Conservation (phyloP, 1,140 invertebrate genomes). For the Lepidurus packardi region DNA sequence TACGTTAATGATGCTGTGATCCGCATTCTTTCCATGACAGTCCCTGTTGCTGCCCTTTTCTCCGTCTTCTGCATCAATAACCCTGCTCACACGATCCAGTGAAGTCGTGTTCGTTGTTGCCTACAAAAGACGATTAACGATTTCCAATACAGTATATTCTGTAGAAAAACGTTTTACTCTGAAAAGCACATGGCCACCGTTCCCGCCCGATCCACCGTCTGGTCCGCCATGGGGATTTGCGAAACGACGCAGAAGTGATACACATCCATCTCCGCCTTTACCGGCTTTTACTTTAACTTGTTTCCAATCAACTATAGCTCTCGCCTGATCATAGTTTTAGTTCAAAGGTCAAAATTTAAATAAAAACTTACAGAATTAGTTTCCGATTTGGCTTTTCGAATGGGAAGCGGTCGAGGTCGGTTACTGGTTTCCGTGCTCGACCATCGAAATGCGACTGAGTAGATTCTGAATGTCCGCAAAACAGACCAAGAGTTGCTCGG, state of each 20-base stretch:
- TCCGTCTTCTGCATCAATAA: conserved; percentile 62
- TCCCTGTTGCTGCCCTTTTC: conserved; percentile 66
- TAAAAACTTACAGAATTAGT: background rate
- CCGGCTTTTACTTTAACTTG: conserved; percentile 61
- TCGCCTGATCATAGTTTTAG: conserved; percentile 30
- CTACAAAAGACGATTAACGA: conserved; percentile 42
- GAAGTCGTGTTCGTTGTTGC: conserved; percentile 62
- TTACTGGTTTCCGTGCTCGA: background rate
- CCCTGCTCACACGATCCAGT: conserved; percentile 58
- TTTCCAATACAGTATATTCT: background rate
- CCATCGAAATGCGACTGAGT: background rate
- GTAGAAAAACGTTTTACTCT: conserved; percentile 50
- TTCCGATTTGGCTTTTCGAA: conserved; percentile 29
- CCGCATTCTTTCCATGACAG: conserved; percentile 79
- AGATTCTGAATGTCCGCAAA: background rate
- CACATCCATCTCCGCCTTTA: conserved; percentile 83
- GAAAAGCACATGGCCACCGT: conserved; percentile 95
- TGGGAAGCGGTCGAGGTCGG: conserved; percentile 19
- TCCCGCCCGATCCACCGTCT: conserved; percentile 92
- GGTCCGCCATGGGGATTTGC: conserved; percentile 83
- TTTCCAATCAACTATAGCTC: conserved; percentile 45
- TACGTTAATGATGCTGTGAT: conserved; percentile 64
- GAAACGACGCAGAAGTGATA: conserved; percentile 74
- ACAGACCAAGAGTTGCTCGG: background rate
- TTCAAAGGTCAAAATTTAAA: background rate